Evolutionary conservation across 2,113 vertebrate genomes (phyloP).

Genomic region (Tonatia bakeri): DNA sequence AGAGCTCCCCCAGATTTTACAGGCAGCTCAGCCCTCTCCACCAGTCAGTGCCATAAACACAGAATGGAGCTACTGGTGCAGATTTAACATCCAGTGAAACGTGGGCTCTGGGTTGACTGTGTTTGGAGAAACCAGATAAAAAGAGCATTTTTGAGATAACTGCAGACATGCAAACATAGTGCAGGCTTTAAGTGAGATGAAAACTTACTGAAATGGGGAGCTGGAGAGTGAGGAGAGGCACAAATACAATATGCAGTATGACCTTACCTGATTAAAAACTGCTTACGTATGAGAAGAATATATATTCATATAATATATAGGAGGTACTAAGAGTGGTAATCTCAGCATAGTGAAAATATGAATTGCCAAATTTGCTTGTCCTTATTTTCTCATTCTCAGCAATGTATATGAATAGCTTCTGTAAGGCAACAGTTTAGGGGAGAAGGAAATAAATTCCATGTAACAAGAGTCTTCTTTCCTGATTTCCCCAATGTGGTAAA

Average conservation of each 20-base stretch:
- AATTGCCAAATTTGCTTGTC: not conserved
- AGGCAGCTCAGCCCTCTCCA: not conserved
- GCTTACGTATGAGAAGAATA: not conserved
- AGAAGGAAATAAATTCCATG: not conserved
- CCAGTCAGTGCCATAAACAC: too few species aligned
- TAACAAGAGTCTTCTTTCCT: not conserved
- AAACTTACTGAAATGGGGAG: not conserved
- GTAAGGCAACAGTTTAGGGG: not conserved
- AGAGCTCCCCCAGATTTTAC: not conserved
- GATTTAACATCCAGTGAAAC: not conserved
- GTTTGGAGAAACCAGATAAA: not conserved
- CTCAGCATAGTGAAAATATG: not conserved
- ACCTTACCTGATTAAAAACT: not conserved
- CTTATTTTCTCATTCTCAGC: not conserved
- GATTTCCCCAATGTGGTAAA: not conserved
- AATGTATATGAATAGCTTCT: not conserved
- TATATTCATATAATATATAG: too few species aligned
- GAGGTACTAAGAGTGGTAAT: not conserved
- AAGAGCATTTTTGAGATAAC: not conserved
- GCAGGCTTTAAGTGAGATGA: not conserved
- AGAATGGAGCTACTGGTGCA: not conserved
- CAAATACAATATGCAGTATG: not conserved
- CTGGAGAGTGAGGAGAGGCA: not conserved
- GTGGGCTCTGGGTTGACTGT: not conserved
- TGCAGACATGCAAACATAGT: not conserved